Evolutionary conservation across 2,888 invertebrate species (phyloP).

Genomic region (Anaspis maculata): DNA sequence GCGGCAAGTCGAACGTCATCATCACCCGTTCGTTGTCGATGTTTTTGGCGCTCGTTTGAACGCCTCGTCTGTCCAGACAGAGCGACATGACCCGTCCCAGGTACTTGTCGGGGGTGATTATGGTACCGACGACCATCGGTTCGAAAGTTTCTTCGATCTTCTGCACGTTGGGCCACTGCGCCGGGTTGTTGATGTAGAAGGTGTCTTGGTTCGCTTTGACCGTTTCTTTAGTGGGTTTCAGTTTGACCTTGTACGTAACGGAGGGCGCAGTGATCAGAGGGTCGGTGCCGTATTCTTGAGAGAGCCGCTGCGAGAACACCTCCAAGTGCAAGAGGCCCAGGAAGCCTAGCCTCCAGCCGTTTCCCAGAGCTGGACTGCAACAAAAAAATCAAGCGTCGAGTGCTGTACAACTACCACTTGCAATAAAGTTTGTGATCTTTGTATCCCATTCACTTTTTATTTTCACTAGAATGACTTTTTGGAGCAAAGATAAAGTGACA

Average conservation of each 20-base stretch:
- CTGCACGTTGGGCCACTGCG: constrained; percentile 56
- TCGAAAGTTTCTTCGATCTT: constrained; percentile 72
- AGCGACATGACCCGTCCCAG: constrained; percentile 62
- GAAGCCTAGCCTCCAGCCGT: constrained; percentile 84
- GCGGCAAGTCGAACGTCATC: constrained; percentile 74
- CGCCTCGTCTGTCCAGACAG: constrained; percentile 67
- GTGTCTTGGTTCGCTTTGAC: constrained; percentile 51
- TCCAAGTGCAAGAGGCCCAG: constrained; percentile 80
- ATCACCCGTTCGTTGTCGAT: constrained; percentile 79
- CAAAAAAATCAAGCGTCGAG: too few relatives aligned
- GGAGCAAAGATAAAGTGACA: too few relatives aligned
- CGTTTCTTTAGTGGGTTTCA: constrained; percentile 65
- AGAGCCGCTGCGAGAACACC: constrained; percentile 76
- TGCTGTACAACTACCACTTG: too few relatives aligned
- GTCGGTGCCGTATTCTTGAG: constrained; percentile 77
- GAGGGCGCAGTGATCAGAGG: constrained; percentile 79
- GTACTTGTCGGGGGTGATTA: constrained; percentile 76
- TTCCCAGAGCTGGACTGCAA: constrained; percentile 73
- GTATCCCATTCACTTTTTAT: too few relatives aligned
- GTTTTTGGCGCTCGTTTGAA: constrained; percentile 59
- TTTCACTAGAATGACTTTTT: too few relatives aligned
- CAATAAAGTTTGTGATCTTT: too few relatives aligned
- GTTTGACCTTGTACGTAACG: constrained; percentile 74
- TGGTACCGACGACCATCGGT: constrained; percentile 79
- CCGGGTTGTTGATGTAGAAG: constrained; percentile 67